These are phyloP conservation scores for Pangasius macronema DNA, from an alignment of 2,797 vertebrate genomes.

Conservation along the genomic window DNA sequence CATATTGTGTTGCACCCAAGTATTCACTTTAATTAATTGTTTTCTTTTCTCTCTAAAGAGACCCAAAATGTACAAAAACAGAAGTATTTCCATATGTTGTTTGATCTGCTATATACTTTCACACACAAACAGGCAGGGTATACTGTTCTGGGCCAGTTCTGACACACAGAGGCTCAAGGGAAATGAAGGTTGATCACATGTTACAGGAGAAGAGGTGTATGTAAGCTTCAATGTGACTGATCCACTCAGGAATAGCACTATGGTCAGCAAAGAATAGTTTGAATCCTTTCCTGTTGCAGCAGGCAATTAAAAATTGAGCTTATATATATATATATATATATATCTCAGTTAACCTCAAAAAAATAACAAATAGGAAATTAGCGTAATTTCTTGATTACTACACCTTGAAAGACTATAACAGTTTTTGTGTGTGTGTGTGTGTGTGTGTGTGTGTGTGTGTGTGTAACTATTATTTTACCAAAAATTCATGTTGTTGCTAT, in stretches of 20 bases:
- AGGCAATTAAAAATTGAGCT: not conserved
- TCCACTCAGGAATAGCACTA: constrained; percentile 6
- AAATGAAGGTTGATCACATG: constrained; percentile 8
- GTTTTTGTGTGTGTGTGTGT: not conserved
- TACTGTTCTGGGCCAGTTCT: constrained; percentile 2
- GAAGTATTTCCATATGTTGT: not conserved
- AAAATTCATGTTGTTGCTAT: not conserved
- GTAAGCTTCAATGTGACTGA: not conserved
- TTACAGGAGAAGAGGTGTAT: not conserved
- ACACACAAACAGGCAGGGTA: not conserved
- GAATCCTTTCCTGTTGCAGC: not conserved
- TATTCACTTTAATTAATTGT: not conserved
- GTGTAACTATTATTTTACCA: too few species aligned
- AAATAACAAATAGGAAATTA: too few species aligned
- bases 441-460: too few species aligned
- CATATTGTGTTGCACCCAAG: not conserved
- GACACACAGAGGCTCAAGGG: not conserved
- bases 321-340: too few species aligned
- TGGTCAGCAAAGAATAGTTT: not conserved
- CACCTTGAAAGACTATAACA: too few species aligned
- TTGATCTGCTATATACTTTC: not conserved
- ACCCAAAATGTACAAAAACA: too few species aligned
- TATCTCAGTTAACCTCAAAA: too few species aligned
- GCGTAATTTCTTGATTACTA: too few species aligned
- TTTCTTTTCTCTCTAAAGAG: not conserved